These are phyloP conservation scores for Ellobius talpinus DNA, from an alignment of 2,113 vertebrate species.

Conservation along the genomic window DNA sequence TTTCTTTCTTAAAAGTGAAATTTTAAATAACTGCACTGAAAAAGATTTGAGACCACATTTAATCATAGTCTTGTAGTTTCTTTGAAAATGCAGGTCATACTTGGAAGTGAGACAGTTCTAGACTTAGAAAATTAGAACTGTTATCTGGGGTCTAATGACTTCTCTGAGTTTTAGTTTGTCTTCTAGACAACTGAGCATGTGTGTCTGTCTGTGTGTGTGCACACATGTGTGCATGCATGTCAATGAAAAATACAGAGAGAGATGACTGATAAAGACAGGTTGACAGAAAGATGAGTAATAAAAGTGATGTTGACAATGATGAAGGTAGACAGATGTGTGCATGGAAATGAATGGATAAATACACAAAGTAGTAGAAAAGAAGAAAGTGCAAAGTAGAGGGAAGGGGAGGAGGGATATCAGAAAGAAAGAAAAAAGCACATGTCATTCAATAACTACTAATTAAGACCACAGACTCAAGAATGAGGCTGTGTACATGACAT, in stretches of 20 bases:
- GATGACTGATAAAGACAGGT: neutral
- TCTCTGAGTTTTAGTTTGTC: neutral
- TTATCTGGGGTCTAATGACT: neutral
- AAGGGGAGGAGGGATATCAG: neutral
- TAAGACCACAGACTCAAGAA: neutral
- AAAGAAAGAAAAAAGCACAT: neutral
- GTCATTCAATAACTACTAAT: neutral
- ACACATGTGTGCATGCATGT: neutral
- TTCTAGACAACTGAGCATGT: neutral
- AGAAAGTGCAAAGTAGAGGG: neutral
- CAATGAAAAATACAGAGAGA: neutral
- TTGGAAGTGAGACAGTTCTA: conserved; percentile 30
- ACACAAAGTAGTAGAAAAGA: neutral
- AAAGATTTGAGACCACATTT: conserved; percentile 48
- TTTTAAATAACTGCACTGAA: conserved; percentile 34
- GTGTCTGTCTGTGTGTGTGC: neutral
- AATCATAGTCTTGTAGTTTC: conserved; percentile 40
- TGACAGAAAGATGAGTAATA: neutral
- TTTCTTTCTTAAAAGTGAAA: conserved; percentile 40
- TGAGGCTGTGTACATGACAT: neutral
- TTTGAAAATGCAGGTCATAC: neutral
- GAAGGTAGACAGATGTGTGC: no score
- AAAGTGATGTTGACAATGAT: no score
- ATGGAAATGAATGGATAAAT: neutral
- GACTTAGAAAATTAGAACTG: conserved; percentile 11